Percentiles rank a stretch among this genome's conserved stretches.
These are phyloP conservation scores for Enhydra lutris DNA, from an alignment of 2,113 vertebrate species.

Conservation along the genomic window DNA sequence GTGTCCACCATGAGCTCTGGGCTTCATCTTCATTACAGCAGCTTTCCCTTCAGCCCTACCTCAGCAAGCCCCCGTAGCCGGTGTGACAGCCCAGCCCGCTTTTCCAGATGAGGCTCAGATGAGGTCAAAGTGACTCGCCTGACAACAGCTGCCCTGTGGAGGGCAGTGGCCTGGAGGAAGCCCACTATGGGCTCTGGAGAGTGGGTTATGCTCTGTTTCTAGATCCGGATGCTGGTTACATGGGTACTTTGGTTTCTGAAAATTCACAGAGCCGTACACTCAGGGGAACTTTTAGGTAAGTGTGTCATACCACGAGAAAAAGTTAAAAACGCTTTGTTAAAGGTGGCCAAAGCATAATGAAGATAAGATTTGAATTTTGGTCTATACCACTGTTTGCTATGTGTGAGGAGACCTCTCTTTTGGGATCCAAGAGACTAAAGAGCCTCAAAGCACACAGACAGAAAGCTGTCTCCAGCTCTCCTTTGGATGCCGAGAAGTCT, in stretches of 20 bases:
- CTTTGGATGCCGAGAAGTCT: not conserved
- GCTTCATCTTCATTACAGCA: not conserved
- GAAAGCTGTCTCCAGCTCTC: not conserved
- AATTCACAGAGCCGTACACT: not conserved
- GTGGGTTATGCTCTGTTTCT: not conserved
- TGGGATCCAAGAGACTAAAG: not conserved
- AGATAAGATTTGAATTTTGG: not conserved
- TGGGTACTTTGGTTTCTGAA: not conserved
- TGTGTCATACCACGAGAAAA: not conserved
- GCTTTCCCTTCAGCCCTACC: not conserved
- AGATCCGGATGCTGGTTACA: not conserved
- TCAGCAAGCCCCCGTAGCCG: fast-evolving
- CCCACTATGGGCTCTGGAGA: fast-evolving
- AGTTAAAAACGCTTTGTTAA: not conserved
- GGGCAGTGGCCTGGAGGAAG: not conserved
- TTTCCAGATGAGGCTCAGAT: not conserved
- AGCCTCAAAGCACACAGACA: not conserved
- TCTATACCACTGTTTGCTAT: not conserved
- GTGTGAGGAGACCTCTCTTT: not conserved
- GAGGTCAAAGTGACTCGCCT: not conserved
- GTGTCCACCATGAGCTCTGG: fast-evolving
- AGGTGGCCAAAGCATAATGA: not conserved
- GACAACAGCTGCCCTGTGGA: not conserved
- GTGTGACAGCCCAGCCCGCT: fast-evolving
- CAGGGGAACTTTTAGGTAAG: not conserved